Base-by-base conservation (phyloP, 1,140 invertebrate genomes). In the Drosophila orena region DNA sequence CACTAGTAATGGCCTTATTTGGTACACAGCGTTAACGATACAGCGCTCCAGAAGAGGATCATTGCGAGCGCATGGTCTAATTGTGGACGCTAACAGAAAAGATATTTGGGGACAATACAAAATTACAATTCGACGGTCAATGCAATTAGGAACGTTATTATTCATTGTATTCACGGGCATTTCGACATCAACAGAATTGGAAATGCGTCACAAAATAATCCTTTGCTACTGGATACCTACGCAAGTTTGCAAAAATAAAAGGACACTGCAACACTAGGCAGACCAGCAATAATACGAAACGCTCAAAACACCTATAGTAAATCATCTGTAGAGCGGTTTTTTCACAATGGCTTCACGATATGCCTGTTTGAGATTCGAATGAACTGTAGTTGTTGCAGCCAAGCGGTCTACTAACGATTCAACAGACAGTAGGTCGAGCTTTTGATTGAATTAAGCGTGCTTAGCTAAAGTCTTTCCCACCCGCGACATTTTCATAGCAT, bases 1-100 rank as follows among this genome's bases (percentile, higher is more conserved):
- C 3, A 89, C 93, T 17, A 95, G 72, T 42, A 93, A 79, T 3
- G 94, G 94, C 46, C 91, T 92, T 37, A 95, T 65, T 15, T 83
- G 53, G 37, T 94, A 92, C 1, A 94, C 93, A 34, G 93, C 93
- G 55, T 93, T 79, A 37, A 93, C 93, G 12, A 94, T 92, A 65
- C 93, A 94, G 22, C 92, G 85, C 54, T 92, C 92, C 55, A 93
- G 46, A 60, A 93, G 88, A 1, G 93, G 93, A 81, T 93, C 92
- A 47, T 92, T 91, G 35, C 93, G 91, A 22, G 90, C 79, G 73
- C 93, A 94, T 46, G 93, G 89, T 46, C 88, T 92, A 37, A 94
- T 86, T 38, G 92, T 92, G 10, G 92, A 86, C 10, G 93, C 93
- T 94, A 44, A 37, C 49, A 47, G 14, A 12, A 22, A 49, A 42